phyloP scores from a whole-genome alignment of 2,888 invertebrate genomes.

The Apamea sordens region DNA sequence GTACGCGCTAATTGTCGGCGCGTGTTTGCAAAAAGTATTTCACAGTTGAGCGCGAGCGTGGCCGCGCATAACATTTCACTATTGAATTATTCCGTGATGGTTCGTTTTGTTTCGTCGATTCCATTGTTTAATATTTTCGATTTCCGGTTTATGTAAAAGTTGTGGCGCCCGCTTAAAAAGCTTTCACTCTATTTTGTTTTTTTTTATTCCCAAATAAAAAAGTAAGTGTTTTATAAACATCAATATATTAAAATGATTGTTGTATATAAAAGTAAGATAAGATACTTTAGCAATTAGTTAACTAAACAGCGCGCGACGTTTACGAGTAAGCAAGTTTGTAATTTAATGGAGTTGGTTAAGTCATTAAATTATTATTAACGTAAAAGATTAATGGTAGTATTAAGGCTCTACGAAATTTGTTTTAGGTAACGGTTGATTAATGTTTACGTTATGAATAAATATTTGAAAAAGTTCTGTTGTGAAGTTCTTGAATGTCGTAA shows the following conservation, averaged over 20 bases:
- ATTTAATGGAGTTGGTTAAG: conserved; percentile 76
- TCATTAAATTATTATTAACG: conserved; percentile 76
- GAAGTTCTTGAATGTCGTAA: conserved; percentile 27
- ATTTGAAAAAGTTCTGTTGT: conserved; percentile 63
- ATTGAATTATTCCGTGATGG: conserved; percentile 71
- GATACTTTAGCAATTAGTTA: conserved; percentile 66
- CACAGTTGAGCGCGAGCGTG: conserved; percentile 68
- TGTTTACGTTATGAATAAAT: conserved; percentile 62
- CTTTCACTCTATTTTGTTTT: conserved; percentile 41
- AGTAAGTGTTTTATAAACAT: conserved; percentile 24
- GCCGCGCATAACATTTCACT: conserved; percentile 69
- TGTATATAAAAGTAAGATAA: conserved; percentile 63
- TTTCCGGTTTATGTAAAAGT: conserved; percentile 49
- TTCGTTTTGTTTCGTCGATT: conserved; percentile 64
- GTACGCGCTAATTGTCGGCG: conserved; percentile 64
- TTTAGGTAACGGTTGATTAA: conserved; percentile 66
- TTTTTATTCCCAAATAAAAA: conserved; percentile 29
- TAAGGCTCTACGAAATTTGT: conserved; percentile 64
- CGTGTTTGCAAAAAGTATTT: conserved; percentile 65
- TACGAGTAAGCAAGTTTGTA: conserved; percentile 73
- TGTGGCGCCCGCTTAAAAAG: conserved; percentile 37
- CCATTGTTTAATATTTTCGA: conserved; percentile 67
- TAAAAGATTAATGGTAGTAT: conserved; percentile 71
- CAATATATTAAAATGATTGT: conserved; percentile 52
- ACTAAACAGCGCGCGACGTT: conserved; percentile 68